phyloP scores from a whole-genome alignment of 1,140 invertebrate species.

The Conopomorpha cramerella region DNA sequence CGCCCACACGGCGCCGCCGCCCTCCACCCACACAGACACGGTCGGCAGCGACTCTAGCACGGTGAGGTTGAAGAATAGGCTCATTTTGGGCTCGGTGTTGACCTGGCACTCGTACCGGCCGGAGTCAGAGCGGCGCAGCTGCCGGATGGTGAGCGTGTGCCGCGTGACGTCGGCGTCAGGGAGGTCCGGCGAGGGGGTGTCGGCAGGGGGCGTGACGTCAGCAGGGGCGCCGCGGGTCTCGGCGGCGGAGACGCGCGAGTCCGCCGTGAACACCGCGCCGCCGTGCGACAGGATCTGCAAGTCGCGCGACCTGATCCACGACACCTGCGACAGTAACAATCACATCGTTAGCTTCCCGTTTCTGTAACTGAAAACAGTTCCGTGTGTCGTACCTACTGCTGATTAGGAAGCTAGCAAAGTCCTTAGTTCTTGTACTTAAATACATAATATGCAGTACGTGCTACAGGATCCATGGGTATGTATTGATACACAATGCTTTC shows the following conservation, averaged over 20 bases:
- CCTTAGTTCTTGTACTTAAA: too few species aligned
- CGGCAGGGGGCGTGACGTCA: slow-evolving; percentile 33
- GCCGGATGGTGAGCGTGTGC: slow-evolving; percentile 69
- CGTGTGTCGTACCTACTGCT: too few species aligned
- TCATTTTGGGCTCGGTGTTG: slow-evolving; percentile 80
- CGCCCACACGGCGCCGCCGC: too few species aligned
- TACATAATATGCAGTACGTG: too few species aligned
- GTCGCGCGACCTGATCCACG: slow-evolving; percentile 75
- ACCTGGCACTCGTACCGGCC: slow-evolving; percentile 81
- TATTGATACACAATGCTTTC: too few species aligned
- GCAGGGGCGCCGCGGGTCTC: too few species aligned
- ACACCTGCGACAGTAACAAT: too few species aligned
- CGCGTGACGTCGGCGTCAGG: slow-evolving; percentile 62
- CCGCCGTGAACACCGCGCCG: slow-evolving; percentile 71
- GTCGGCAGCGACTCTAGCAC: slow-evolving; percentile 48
- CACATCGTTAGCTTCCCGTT: too few species aligned
- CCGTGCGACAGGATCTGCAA: slow-evolving; percentile 77
- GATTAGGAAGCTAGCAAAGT: too few species aligned
- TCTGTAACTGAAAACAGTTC: too few species aligned
- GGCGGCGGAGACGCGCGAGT: slow-evolving; percentile 71
- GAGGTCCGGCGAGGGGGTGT: slow-evolving; percentile 51
- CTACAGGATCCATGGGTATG: too few species aligned
- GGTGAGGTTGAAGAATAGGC: slow-evolving; percentile 67
- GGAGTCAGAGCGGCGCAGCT: slow-evolving; percentile 66
- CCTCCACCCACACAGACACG: slow-evolving; percentile 15